Evolutionary conservation across 2,797 vertebrate species (phyloP).

Genomic region (Alfaro cultratus): DNA sequence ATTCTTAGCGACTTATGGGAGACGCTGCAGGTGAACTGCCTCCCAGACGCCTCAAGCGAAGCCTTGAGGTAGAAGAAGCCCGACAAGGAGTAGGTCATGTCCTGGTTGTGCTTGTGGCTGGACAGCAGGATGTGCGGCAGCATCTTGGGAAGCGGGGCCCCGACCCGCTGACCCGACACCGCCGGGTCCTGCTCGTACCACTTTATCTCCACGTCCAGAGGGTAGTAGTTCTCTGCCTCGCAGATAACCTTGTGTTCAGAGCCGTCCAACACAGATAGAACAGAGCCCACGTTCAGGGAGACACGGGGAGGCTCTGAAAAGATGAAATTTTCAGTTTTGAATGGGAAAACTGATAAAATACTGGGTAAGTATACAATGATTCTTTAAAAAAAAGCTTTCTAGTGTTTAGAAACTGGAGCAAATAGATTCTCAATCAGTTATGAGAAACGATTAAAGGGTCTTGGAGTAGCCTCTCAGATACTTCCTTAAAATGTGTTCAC

Average conservation of each 20-base stretch:
- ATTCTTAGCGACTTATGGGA: slow-evolving; percentile 74
- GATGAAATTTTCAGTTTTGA: not conserved
- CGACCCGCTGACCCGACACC: slow-evolving; percentile 45
- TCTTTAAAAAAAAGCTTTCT: not conserved
- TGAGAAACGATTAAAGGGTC: not conserved
- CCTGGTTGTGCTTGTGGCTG: slow-evolving; percentile 76
- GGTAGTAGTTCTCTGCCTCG: slow-evolving; percentile 75
- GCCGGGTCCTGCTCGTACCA: slow-evolving; percentile 70
- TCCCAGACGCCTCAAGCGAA: slow-evolving; percentile 55
- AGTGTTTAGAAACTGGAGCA: not conserved
- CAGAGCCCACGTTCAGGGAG: slow-evolving; percentile 63
- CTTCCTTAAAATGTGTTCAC: not conserved
- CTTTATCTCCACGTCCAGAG: slow-evolving; percentile 77
- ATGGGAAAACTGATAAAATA: not conserved
- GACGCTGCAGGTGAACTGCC: slow-evolving; percentile 77
- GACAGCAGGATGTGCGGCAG: slow-evolving; percentile 75
- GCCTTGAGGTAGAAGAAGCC: slow-evolving; percentile 80
- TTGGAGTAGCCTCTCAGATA: not conserved
- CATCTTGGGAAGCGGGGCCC: slow-evolving; percentile 63
- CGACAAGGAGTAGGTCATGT: slow-evolving; percentile 77
- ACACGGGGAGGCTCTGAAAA: slow-evolving; percentile 78
- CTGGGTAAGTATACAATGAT: not conserved
- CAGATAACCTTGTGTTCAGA: slow-evolving; percentile 78
- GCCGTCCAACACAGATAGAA: slow-evolving; percentile 65
- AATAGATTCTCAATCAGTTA: not conserved